Conservation (phyloP, 2,888 invertebrate species). For the Metopia argyrocephala region DNA sequence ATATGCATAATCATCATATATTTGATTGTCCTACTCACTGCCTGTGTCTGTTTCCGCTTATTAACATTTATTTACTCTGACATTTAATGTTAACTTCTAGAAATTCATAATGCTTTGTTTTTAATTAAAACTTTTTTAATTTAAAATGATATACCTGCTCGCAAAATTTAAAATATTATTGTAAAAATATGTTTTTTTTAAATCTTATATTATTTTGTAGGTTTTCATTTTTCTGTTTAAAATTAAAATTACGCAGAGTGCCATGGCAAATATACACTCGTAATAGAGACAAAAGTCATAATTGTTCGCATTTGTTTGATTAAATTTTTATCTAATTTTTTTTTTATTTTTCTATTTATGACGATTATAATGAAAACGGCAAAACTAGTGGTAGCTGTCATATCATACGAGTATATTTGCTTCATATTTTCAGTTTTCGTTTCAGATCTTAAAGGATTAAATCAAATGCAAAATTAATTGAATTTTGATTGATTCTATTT, state of each 20-base stretch:
- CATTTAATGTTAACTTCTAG: no score
- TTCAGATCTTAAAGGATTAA: slow-evolving; percentile 49
- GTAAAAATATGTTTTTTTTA: slow-evolving; percentile 24
- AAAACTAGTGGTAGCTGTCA: neutral
- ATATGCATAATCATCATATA: slow-evolving; percentile 1
- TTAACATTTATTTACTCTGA: slow-evolving; percentile 38
- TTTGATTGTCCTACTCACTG: neutral
- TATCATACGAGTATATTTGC: neutral
- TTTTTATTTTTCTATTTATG: neutral
- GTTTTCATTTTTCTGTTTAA: neutral
- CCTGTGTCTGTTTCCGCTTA: neutral
- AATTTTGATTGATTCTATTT: slow-evolving; percentile 35
- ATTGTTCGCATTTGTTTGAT: neutral
- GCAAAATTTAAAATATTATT: slow-evolving; percentile 13
- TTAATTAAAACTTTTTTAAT: slow-evolving; percentile 56
- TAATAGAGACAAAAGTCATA: neutral
- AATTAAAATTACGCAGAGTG: neutral
- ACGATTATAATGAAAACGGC: neutral
- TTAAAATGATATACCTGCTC: neutral
- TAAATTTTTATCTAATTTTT: neutral
- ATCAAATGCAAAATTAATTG: slow-evolving; percentile 58
- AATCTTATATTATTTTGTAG: slow-evolving; percentile 16
- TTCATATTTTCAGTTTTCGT: neutral
- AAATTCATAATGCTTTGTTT: no score
- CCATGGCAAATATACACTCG: neutral